A percentile compares a stretch with the other conserved stretches of the same genome.
Conservation (phyloP, 92 coral and sea anemone species). For the Hydrozoanthus gracilis region DNA sequence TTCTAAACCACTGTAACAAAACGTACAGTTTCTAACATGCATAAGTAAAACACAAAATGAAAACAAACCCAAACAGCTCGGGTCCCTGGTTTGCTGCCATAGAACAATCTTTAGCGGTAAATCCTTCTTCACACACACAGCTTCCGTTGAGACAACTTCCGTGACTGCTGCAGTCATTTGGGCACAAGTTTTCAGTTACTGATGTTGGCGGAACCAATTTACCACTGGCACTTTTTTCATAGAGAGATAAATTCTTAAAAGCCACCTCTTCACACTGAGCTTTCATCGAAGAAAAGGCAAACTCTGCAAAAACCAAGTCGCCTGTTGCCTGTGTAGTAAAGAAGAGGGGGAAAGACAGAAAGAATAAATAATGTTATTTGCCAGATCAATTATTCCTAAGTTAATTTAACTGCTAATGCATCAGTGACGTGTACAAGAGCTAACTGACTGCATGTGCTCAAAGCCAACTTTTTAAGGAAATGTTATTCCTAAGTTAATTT, state of each 20-base stretch:
- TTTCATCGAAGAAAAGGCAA: conserved; percentile 60
- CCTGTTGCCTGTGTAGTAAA: conserved; percentile 61
- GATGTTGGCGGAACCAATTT: conserved; percentile 55
- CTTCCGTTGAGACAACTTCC: conserved; percentile 73
- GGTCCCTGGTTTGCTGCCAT: conserved; percentile 58
- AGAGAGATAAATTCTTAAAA: conserved; percentile 51
- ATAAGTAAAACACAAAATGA: too few species aligned
- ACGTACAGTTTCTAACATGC: too few species aligned
- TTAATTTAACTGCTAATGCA: too few species aligned
- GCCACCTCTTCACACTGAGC: conserved; percentile 58
- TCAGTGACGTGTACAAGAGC: too few species aligned
- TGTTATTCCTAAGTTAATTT: too few species aligned
- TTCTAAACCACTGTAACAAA: too few species aligned
- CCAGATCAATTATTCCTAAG: too few species aligned
- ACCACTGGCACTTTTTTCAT: conserved; percentile 54
- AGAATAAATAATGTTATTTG: too few species aligned
- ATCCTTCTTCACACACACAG: conserved; percentile 68
- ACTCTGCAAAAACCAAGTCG: conserved; percentile 48
- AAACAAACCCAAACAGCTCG: conserved; percentile 53
- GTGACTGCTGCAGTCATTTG: conserved; percentile 70
- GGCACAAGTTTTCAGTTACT: conserved; percentile 58
- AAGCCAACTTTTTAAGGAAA: too few species aligned
- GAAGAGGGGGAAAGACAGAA: too few species aligned
- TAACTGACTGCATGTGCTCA: too few species aligned
- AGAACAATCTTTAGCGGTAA: conserved; percentile 66